A percentile compares a stretch with the other conserved stretches of the same genome.
phyloP scores from a whole-genome alignment of 1,140 invertebrate genomes.

The Periplaneta americana region DNA sequence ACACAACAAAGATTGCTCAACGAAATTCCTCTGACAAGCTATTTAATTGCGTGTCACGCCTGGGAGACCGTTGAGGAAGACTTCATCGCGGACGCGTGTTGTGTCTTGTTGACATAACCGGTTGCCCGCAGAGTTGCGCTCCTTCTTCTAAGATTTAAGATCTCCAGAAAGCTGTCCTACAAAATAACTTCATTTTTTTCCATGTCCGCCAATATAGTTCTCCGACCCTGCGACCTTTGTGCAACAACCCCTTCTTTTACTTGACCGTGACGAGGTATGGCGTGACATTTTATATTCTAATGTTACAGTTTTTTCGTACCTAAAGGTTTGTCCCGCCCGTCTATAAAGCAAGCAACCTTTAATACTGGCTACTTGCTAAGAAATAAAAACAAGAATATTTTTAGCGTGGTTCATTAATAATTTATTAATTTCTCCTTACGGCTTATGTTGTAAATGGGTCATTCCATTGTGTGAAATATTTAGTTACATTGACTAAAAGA shows the following conservation, averaged over 20 bases:
- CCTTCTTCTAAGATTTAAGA: too few relatives aligned
- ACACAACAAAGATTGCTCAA: neutral
- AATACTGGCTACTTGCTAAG: neutral
- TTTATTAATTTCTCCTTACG: too few relatives aligned
- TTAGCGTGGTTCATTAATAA: neutral
- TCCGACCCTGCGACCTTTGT: neutral
- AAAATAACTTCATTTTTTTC: too few relatives aligned
- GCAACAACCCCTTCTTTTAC: neutral
- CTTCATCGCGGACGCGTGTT: neutral
- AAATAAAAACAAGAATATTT: neutral
- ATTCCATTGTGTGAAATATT: too few relatives aligned
- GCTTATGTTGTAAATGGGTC: too few relatives aligned
- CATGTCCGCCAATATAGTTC: neutral
- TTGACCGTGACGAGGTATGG: neutral
- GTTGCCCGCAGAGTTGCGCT: too few relatives aligned
- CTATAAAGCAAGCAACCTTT: neutral
- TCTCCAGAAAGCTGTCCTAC: too few relatives aligned
- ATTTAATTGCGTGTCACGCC: neutral
- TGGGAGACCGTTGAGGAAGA: neutral
- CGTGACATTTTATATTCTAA: neutral
- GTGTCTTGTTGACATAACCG: too few relatives aligned
- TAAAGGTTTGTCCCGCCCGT: neutral
- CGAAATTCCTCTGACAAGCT: neutral
- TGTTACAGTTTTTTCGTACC: neutral
- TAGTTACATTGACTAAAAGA: too few relatives aligned